Percentiles rank a stretch among this genome's conserved stretches.
phyloP scores from a whole-genome alignment of 2,113 vertebrate genomes.

The Poicephalus gulielmi region DNA sequence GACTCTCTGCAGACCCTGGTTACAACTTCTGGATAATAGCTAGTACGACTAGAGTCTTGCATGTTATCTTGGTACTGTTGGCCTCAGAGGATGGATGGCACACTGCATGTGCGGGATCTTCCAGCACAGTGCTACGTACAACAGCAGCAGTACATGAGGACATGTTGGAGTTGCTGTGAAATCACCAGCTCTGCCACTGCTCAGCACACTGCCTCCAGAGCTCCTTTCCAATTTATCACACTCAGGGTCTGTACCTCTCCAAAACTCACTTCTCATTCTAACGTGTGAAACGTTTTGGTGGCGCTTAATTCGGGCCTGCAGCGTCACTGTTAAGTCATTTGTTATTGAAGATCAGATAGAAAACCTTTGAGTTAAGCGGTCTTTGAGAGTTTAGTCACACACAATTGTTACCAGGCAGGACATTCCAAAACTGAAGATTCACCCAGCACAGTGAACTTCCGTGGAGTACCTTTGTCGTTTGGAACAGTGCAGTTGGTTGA shows the following conservation, averaged over 20 bases:
- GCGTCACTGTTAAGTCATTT: background rate
- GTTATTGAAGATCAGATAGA: background rate
- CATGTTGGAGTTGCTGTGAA: fast-evolving
- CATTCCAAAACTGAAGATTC: background rate
- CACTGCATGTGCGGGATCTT: background rate
- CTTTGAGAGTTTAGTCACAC: background rate
- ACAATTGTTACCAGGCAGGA: background rate
- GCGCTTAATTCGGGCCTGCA: background rate
- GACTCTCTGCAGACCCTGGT: background rate
- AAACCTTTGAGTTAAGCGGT: background rate
- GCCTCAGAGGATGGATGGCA: background rate
- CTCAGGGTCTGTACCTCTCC: background rate
- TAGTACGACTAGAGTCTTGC: background rate
- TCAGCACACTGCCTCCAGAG: background rate
- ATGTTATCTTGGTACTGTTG: background rate
- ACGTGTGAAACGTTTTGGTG: fast-evolving
- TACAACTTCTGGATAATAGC: background rate
- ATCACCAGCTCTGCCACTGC: background rate
- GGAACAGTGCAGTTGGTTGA: background rate
- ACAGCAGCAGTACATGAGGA: background rate
- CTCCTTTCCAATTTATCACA: background rate
- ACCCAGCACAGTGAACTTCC: background rate
- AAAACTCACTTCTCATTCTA: background rate
- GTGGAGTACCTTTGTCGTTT: background rate
- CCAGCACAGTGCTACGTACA: fast-evolving